Evolutionary conservation across 2,888 invertebrate genomes (phyloP).

Genomic region (Dolichomitus sp.): DNA sequence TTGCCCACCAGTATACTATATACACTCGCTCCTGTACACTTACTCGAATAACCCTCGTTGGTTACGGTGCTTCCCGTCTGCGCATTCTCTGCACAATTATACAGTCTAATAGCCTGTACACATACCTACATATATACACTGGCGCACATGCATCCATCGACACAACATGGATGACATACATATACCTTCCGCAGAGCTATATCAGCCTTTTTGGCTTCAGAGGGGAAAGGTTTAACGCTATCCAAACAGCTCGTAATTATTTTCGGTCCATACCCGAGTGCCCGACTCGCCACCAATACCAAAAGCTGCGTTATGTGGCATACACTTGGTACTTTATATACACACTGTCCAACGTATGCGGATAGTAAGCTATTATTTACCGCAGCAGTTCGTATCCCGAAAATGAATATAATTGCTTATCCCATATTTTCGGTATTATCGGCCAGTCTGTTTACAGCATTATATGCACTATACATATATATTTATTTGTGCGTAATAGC

Average conservation of each 20-base stretch:
- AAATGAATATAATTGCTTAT: constrained; percentile 34
- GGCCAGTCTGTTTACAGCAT: background rate
- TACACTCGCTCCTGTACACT: constrained; percentile 5
- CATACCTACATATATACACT: constrained; percentile 10
- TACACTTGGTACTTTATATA: constrained; percentile 14
- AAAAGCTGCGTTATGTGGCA: background rate
- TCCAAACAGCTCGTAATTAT: constrained; percentile 49
- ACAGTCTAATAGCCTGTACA: constrained; percentile 34
- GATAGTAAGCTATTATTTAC: constrained; percentile 32
- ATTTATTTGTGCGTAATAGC: background rate
- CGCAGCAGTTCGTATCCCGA: constrained; percentile 16
- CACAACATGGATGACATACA: background rate
- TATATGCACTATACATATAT: background rate
- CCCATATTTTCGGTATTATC: constrained; percentile 42
- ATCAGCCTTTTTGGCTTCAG: constrained; percentile 16
- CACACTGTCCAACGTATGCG: constrained; percentile 6
- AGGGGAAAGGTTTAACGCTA: constrained; percentile 33
- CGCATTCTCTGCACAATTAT: constrained; percentile 35
- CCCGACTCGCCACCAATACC: constrained; percentile 26
- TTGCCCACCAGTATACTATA: background rate
- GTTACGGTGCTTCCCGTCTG: constrained; percentile 7
- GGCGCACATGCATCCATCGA: constrained; percentile 4
- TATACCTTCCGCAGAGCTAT: background rate
- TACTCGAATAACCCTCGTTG: constrained; percentile 18
- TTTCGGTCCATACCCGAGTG: constrained; percentile 24